Conservation (phyloP, 2,888 invertebrate genomes). For the Gymnocheta viridis region DNA sequence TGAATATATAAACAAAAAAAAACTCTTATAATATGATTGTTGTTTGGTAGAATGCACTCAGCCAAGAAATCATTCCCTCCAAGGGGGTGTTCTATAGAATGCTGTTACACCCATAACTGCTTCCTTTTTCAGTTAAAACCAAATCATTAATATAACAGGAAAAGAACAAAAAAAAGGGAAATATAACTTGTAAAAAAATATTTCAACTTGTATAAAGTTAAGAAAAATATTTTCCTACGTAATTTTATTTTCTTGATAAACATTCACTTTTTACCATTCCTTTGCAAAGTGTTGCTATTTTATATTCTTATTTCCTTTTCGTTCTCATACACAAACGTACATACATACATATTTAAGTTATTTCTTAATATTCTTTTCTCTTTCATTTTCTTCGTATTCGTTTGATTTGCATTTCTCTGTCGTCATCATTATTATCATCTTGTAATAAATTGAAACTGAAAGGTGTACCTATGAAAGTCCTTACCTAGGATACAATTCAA, state of each 20-base stretch:
- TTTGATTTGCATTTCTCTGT: conserved; percentile 60
- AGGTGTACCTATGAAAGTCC: conserved; percentile 81
- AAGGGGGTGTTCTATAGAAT: background rate
- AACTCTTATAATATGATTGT: background rate
- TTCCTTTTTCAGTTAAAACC: conserved; percentile 40
- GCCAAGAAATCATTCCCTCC: background rate
- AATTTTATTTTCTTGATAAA: conserved; percentile 53
- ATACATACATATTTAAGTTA: conserved; percentile 39
- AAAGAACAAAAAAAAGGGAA: conserved; percentile 11
- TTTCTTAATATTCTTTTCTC: conserved; percentile 49
- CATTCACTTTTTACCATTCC: conserved; percentile 46
- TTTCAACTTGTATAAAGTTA: conserved; percentile 6
- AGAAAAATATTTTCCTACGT: conserved; percentile 47
- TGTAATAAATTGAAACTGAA: conserved; percentile 62
- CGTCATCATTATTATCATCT: conserved; percentile 53
- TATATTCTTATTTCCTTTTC: conserved; percentile 49
- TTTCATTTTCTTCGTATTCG: conserved; percentile 51
- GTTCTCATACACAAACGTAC: conserved; percentile 45
- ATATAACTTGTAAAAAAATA: background rate
- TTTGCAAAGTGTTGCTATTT: conserved; percentile 11
- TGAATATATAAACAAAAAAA: background rate
- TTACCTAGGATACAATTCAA: conserved; percentile 80
- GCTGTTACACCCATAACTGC: conserved; percentile 27
- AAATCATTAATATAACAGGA: conserved; percentile 53
- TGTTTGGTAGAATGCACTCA: background rate